Conservation (phyloP, 1,140 invertebrate species). For the honey bee (Apis mellifera) region Amel_HAv3.1 CM009931.2:24697501-24698000, state of each 20-base stretch:
- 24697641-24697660: neutral
- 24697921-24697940: neutral
- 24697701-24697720: slow-evolving; percentile 12
- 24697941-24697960: neutral
- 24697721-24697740: slow-evolving; percentile 19
- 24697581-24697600: neutral
- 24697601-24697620: slow-evolving; percentile 1
- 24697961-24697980: no score
- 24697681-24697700: slow-evolving; percentile 33
- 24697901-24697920: neutral
- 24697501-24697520: no score
- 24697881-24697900: neutral
- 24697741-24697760: slow-evolving; percentile 7
- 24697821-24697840: neutral
- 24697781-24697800: slow-evolving; percentile 29
- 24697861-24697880: no score
- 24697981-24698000: no score
- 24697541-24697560: neutral
- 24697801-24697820: neutral
- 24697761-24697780: slow-evolving; percentile 28
- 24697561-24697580: neutral
- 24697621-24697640: slow-evolving; percentile 29
- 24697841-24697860: neutral
- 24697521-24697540: no score
- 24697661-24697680: neutral